Conservation (phyloP, 92 coral and sea anemone species). For the Zoanthus sansibaricus region DNA sequence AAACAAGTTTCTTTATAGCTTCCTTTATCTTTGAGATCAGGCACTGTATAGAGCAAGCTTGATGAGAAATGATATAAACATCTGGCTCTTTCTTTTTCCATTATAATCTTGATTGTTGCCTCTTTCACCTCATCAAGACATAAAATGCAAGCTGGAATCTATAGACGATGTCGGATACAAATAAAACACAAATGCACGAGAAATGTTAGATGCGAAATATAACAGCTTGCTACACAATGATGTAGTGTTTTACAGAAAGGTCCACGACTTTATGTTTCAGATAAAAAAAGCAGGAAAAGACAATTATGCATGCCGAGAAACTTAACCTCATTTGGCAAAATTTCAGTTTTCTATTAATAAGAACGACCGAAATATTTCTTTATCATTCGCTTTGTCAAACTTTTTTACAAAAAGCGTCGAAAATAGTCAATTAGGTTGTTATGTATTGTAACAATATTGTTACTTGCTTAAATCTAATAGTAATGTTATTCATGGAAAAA, state of each 20-base stretch:
- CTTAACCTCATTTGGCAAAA: constrained; percentile 1
- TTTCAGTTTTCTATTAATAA: not conserved
- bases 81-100: not conserved
- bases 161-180: not conserved
- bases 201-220: not conserved
- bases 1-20: no score
- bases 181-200: not conserved
- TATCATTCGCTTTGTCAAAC: not conserved
- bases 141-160: not conserved
- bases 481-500: no score
- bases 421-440: no score
- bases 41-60: not conserved
- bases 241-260: not conserved
- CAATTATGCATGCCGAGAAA: not conserved
- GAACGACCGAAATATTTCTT: not conserved
- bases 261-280: not conserved
- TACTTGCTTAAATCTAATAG: no score
- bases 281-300: not conserved
- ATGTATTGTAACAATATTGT: no score
- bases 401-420: no score
- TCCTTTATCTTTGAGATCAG: not conserved
- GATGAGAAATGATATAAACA: not conserved
- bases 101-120: not conserved
- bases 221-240: not conserved
- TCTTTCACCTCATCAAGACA: not conserved